phyloP scores from a whole-genome alignment of 2,888 invertebrate genomes.

The Brachyopa scutellaris region DNA sequence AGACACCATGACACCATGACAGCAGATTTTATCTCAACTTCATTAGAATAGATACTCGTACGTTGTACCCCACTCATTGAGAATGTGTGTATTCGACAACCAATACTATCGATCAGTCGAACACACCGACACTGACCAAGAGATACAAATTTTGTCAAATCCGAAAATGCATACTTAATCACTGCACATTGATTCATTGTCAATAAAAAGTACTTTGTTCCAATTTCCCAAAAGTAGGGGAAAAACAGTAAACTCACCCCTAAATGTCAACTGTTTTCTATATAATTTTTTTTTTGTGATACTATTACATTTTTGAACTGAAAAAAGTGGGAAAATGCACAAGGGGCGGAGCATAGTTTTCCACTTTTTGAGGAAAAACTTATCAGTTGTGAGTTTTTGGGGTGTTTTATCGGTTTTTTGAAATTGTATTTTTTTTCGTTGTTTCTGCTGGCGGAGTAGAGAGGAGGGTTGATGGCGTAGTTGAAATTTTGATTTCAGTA shows the following conservation, averaged over 20 bases:
- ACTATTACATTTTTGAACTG: slow-evolving; percentile 54
- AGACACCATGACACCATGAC: slow-evolving; percentile 45
- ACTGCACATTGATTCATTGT: slow-evolving; percentile 53
- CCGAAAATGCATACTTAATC: slow-evolving; percentile 60
- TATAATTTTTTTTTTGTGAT: slow-evolving; percentile 48
- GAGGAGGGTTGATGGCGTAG: slow-evolving; percentile 62
- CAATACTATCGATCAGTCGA: slow-evolving; percentile 3
- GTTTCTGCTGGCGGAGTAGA: slow-evolving; percentile 12
- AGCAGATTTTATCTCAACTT: slow-evolving; percentile 44
- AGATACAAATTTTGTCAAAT: slow-evolving; percentile 33
- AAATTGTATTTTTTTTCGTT: slow-evolving; percentile 43
- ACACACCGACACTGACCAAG: slow-evolving; percentile 17
- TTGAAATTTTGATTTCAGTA: slow-evolving; percentile 77
- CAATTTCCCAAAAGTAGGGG: slow-evolving; percentile 38
- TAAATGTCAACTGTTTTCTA: slow-evolving; percentile 45
- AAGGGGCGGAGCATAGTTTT: slow-evolving; percentile 80
- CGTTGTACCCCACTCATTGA: slow-evolving; percentile 10
- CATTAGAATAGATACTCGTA: slow-evolving; percentile 9
- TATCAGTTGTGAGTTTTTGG: slow-evolving; percentile 81
- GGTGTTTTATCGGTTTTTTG: slow-evolving; percentile 81
- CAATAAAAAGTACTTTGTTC: slow-evolving; percentile 52
- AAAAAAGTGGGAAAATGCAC: slow-evolving; percentile 73
- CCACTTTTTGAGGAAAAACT: slow-evolving; percentile 81
- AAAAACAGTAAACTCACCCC: slow-evolving; percentile 57
- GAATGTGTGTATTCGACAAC: neutral